Evolutionary conservation across 2,888 invertebrate species (phyloP).

Genomic region (Eueremaeus valkanovi): DNA sequence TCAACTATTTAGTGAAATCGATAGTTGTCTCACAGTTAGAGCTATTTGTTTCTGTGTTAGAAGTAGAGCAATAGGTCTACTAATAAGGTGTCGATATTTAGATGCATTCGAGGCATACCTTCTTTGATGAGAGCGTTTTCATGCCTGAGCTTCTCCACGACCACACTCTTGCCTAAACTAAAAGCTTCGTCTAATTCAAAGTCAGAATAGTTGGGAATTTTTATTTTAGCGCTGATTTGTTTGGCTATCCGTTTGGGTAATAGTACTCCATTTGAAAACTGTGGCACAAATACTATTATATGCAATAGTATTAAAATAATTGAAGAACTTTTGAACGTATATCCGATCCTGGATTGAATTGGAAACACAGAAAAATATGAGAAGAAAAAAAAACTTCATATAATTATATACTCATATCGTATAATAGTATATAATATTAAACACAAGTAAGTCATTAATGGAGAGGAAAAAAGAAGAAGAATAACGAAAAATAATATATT

Average conservation of each 20-base stretch:
- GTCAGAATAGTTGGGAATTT: constrained; percentile 25
- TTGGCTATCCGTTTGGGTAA: constrained; percentile 34
- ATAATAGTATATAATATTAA: background rate
- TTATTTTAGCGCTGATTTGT: constrained; percentile 32
- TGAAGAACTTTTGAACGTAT: background rate
- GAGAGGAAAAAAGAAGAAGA: too few relatives aligned
- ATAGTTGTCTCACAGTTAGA: background rate
- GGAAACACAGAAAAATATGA: background rate
- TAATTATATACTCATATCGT: background rate
- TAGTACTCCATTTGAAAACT: constrained; percentile 4
- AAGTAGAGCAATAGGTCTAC: too few relatives aligned
- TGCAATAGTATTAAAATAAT: background rate
- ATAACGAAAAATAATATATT: too few relatives aligned
- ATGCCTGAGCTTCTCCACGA: constrained; percentile 29
- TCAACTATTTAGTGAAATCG: background rate
- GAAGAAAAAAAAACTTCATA: background rate
- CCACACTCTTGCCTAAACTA: constrained; percentile 40
- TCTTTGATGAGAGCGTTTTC: constrained; percentile 41
- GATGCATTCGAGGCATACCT: constrained; percentile 34
- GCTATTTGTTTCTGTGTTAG: too few relatives aligned
- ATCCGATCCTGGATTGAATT: background rate
- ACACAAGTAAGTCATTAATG: too few relatives aligned
- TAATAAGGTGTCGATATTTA: too few relatives aligned
- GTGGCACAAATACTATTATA: constrained; percentile 1
- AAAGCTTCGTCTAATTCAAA: constrained; percentile 42